phyloP scores from a whole-genome alignment of 2,888 invertebrate genomes.

The Caenorhabditis sp. region DNA sequence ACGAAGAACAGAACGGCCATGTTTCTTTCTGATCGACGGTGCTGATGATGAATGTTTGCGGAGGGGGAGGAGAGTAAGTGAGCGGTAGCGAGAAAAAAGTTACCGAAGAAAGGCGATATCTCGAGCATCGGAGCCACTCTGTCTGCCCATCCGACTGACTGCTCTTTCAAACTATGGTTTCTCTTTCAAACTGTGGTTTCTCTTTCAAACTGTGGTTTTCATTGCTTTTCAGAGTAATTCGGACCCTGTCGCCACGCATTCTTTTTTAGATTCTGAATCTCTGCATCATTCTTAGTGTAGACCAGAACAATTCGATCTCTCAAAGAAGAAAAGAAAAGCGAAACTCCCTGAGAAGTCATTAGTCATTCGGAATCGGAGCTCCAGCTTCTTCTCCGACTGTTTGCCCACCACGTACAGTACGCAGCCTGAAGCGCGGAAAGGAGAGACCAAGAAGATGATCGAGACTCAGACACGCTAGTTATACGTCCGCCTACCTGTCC shows the following conservation, averaged over 20 bases:
- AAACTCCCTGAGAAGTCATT: constrained; percentile 29
- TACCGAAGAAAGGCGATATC: constrained; percentile 20
- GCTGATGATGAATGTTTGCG: constrained; percentile 29
- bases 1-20: constrained; percentile 41
- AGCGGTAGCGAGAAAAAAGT: background rate
- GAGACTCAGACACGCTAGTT: constrained; percentile 48
- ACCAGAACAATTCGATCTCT: too few relatives aligned
- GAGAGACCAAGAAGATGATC: constrained; percentile 1
- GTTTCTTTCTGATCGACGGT: constrained; percentile 37
- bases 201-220: background rate
- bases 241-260: too few relatives aligned
- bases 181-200: background rate
- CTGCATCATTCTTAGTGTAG: too few relatives aligned
- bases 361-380: constrained; percentile 32
- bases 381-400: constrained; percentile 29
- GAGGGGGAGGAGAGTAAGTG: constrained; percentile 24
- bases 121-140: background rate
- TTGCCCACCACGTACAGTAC: constrained; percentile 51
- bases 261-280: too few relatives aligned
- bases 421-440: constrained; percentile 34
- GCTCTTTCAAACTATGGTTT: too few relatives aligned
- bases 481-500: constrained; percentile 53
- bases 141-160: background rate
- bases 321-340: background rate
- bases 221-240: too few relatives aligned